phyloP scores from a whole-genome alignment of 2,797 vertebrate genomes.

The Aeoliscus strigatus region DNA sequence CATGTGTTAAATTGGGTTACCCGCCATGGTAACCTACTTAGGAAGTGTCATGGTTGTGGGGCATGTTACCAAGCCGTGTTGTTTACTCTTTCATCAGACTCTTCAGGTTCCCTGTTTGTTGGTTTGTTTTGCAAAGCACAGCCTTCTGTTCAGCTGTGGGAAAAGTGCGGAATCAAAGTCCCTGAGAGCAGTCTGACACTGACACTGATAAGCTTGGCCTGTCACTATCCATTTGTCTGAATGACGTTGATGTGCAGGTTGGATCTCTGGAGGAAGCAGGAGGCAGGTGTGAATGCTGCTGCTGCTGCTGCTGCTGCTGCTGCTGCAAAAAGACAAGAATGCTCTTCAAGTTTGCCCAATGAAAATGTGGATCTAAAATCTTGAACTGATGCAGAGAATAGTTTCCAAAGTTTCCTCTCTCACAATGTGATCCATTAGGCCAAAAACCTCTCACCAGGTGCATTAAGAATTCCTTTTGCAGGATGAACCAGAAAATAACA shows the following conservation, averaged over 20 bases:
- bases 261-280: conserved; percentile 60
- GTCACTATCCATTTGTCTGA: conserved; percentile 69
- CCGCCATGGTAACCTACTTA: conserved; percentile 72
- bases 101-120: conserved; percentile 78
- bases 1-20: conserved; percentile 67
- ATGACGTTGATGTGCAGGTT: conserved; percentile 65
- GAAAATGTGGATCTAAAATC: conserved; percentile 38
- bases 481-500: conserved; percentile 65
- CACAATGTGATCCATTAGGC: conserved; percentile 51
- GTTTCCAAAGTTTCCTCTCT: conserved; percentile 45
- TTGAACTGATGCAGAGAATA: conserved; percentile 23
- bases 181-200: conserved; percentile 57
- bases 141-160: conserved; percentile 76
- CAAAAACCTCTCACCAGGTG: conserved; percentile 58
- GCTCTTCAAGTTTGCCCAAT: conserved; percentile 31
- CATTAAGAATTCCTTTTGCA: conserved; percentile 82
- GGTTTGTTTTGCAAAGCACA: conserved; percentile 80
- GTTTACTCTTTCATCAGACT: conserved; percentile 80
- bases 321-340: conserved; percentile 13
- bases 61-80: conserved; percentile 71
- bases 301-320: conserved; percentile 10
- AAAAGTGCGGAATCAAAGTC: conserved; percentile 70
- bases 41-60: conserved; percentile 75
- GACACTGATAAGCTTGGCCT: conserved; percentile 65
- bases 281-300: conserved; percentile 42